A percentile compares a stretch with the other conserved stretches of the same genome.
Conservation (phyloP, 2,797 vertebrate genomes). For the Pelodytes ibericus region DNA sequence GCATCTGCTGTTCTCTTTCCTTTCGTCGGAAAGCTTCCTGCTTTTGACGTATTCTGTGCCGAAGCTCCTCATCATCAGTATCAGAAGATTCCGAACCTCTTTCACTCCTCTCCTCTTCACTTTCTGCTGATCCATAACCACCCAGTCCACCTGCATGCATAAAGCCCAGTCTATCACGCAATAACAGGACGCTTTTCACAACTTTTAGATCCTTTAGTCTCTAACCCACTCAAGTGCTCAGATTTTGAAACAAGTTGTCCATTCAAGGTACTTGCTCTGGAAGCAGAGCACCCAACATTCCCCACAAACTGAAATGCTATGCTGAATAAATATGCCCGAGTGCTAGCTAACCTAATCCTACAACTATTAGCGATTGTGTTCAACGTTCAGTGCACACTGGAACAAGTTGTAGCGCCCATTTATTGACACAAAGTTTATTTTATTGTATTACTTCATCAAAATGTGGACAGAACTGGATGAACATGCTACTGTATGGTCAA, state of each 20-base stretch:
- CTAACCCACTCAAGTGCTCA: neutral
- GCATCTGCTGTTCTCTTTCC: slow-evolving; percentile 88
- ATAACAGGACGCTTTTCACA: slow-evolving; percentile 64
- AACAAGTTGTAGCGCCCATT: too few relatives aligned
- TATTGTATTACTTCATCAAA: too few relatives aligned
- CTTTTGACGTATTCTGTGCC: slow-evolving; percentile 95
- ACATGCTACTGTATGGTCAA: too few relatives aligned
- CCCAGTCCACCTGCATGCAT: slow-evolving; percentile 96
- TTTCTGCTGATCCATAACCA: slow-evolving; percentile 97
- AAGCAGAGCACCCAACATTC: neutral
- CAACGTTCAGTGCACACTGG: too few relatives aligned
- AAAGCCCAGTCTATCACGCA: slow-evolving; percentile 81
- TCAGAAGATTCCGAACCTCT: slow-evolving; percentile 95
- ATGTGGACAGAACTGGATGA: too few relatives aligned
- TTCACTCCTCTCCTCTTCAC: slow-evolving; percentile 88
- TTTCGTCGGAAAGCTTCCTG: slow-evolving; percentile 97
- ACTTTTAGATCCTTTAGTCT: neutral
- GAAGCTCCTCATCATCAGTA: slow-evolving; percentile 96
- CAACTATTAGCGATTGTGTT: too few relatives aligned
- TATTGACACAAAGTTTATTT: too few relatives aligned
- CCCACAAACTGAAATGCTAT: neutral
- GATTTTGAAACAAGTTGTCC: neutral
- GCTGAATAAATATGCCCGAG: neutral
- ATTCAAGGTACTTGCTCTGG: neutral
- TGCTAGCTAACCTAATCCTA: neutral